Evolutionary conservation across 2,113 vertebrate species (phyloP).

Genomic region (Trematocara variabile): DNA sequence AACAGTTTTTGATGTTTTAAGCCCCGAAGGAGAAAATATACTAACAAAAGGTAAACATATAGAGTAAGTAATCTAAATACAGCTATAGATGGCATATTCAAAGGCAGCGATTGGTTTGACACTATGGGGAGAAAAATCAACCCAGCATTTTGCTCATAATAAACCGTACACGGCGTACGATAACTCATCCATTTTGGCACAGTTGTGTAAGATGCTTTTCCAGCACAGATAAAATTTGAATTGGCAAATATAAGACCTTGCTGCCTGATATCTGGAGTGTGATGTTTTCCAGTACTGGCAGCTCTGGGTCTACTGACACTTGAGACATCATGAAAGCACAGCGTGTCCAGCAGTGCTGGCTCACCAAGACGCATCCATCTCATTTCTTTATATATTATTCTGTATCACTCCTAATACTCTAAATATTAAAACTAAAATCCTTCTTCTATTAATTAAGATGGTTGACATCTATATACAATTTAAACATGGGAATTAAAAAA

Average conservation of each 20-base stretch:
- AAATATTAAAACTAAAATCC: neutral
- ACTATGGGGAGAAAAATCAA: neutral
- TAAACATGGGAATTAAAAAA: neutral
- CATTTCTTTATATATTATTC: neutral
- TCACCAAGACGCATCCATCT: neutral
- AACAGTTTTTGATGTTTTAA: neutral
- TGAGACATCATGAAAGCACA: slow-evolving; percentile 4
- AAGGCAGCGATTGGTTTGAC: neutral
- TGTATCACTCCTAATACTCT: neutral
- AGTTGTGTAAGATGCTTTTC: neutral
- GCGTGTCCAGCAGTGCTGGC: neutral
- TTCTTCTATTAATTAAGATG: neutral
- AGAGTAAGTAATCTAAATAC: neutral
- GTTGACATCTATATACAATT: rapidly evolving
- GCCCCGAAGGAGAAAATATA: neutral
- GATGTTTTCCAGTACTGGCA: slow-evolving; percentile 19
- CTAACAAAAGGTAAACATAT: neutral
- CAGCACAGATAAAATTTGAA: slow-evolving; percentile 13
- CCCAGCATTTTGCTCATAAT: neutral
- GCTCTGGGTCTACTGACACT: slow-evolving; percentile 1
- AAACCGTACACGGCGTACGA: neutral
- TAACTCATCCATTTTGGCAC: slow-evolving; percentile 14
- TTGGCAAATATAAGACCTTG: neutral
- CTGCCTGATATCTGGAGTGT: slow-evolving; percentile 10
- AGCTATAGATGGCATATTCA: neutral